Evolutionary conservation across 2,797 vertebrate species (phyloP).

Genomic region (Hippoglossus hippoglossus): DNA sequence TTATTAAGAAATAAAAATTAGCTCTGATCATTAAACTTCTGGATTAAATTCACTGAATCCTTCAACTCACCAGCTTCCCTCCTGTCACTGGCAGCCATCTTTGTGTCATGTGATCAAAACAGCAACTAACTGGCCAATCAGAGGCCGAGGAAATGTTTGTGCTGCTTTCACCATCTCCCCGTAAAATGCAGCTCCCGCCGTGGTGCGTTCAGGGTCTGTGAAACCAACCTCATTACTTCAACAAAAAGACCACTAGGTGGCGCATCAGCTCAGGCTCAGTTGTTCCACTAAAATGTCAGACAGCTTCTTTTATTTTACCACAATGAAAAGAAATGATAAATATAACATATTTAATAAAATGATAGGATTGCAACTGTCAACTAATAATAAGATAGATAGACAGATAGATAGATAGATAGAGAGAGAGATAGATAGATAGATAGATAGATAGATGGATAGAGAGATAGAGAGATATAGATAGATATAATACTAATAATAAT

Average conservation of each 20-base stretch:
- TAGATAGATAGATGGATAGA: no score
- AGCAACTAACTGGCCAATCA: conserved; percentile 58
- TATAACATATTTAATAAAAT: no score
- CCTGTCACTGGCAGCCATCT: conserved; percentile 48
- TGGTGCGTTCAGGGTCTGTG: conserved; percentile 1
- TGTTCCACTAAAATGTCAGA: no score
- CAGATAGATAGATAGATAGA: no score
- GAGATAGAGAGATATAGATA: no score
- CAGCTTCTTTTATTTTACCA: no score
- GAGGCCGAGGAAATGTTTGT: rapidly evolving
- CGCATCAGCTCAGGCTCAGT: not conserved
- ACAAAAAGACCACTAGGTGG: conserved; percentile 29
- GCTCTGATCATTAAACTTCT: not conserved
- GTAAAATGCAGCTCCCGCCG: rapidly evolving
- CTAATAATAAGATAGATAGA: no score
- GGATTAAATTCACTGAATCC: not conserved
- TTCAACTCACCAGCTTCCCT: conserved; percentile 34
- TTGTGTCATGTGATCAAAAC: conserved; percentile 51
- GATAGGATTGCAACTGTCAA: no score
- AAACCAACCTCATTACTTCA: not conserved
- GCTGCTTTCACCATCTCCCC: conserved; percentile 2
- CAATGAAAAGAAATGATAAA: no score
- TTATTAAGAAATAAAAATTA: not conserved
- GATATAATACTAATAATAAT: no score
- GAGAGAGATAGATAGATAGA: no score